Percentiles rank a stretch among this genome's conserved stretches.
Conservation (phyloP, 2,888 invertebrate genomes). For the Gastracanthus pulcherrimus region DNA sequence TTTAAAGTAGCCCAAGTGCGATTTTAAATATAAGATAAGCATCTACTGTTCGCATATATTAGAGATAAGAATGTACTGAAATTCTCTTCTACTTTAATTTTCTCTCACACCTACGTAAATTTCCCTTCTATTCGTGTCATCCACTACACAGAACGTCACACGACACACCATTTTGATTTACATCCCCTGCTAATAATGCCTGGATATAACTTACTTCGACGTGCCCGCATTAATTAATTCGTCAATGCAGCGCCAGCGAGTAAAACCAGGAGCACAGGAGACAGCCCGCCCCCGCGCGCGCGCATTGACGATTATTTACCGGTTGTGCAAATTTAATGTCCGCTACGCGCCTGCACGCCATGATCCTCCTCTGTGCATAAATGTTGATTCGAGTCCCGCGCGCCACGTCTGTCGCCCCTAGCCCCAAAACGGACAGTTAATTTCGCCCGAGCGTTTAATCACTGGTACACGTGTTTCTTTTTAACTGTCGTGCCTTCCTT, state of each 20-base stretch:
- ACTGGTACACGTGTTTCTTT: background rate
- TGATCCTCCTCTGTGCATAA: background rate
- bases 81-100: too few species aligned
- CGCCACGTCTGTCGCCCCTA: background rate
- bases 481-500: background rate
- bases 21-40: too few species aligned
- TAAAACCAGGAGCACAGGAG: background rate
- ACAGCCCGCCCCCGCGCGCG: background rate
- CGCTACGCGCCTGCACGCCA: background rate
- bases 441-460: background rate
- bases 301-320: background rate
- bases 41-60: too few species aligned
- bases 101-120: too few species aligned
- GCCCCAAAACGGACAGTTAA: background rate
- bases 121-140: background rate
- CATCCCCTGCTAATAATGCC: background rate
- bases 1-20: background rate
- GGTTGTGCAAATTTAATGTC: background rate
- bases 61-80: too few species aligned
- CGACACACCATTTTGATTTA: background rate
- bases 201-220: background rate
- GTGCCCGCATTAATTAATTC: background rate
- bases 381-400: background rate
- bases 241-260: background rate
- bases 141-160: background rate